Conservation (phyloP, 2,888 invertebrate species). For the Drosophila atripex region DNA sequence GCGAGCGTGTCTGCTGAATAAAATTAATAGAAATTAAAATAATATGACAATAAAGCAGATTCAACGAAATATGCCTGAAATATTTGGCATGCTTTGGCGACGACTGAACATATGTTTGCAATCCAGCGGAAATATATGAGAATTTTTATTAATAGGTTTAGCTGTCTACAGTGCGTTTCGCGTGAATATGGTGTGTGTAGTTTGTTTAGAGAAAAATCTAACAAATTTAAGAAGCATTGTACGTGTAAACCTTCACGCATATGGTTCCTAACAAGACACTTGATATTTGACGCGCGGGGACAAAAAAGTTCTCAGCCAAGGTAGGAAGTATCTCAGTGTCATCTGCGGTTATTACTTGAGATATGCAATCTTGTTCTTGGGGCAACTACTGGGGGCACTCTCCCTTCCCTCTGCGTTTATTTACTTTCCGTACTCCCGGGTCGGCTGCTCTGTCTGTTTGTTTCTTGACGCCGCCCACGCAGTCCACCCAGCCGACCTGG, state of each 20-base stretch:
- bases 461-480: constrained; percentile 55
- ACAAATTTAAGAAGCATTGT: constrained; percentile 22
- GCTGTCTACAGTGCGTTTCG: constrained; percentile 16
- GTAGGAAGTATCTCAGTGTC: constrained; percentile 4
- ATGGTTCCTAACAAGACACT: constrained; percentile 45
- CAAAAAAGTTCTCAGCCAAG: constrained; percentile 34
- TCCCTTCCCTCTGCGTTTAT: constrained; percentile 14
- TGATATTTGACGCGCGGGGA: constrained; percentile 51
- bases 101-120: constrained; percentile 56
- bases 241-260: not conserved
- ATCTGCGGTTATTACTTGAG: constrained; percentile 4
- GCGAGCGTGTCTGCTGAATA: constrained; percentile 2
- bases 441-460: constrained; percentile 61
- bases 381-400: constrained; percentile 17
- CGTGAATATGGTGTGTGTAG: not conserved
- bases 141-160: constrained; percentile 14
- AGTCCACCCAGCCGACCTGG: constrained; percentile 61
- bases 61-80: constrained; percentile 26
- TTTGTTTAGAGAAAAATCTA: not conserved
- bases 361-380: not conserved
- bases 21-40: constrained; percentile 44
- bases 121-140: constrained; percentile 39
- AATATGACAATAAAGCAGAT: constrained; percentile 28
- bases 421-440: constrained; percentile 21
- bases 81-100: constrained; percentile 56